Conservation (phyloP, 2,113 vertebrate species). For the Cryptoleucopteryx plumbea region DNA sequence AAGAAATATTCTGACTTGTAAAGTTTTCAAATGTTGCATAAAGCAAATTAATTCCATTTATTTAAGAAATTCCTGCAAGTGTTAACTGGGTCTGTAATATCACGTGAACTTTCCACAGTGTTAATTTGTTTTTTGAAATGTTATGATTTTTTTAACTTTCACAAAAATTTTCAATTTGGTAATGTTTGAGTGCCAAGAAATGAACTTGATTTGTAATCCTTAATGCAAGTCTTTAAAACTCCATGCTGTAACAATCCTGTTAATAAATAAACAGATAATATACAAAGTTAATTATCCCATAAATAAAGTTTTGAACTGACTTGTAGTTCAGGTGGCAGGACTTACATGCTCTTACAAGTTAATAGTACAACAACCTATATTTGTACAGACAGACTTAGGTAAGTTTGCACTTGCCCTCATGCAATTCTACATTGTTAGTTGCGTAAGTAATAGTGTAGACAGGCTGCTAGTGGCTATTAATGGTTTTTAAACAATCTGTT, state of each 20-base stretch:
- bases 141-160: not conserved
- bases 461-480: not conserved
- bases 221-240: not conserved
- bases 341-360: not conserved
- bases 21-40: not conserved
- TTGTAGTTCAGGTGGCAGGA: not conserved
- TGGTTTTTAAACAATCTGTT: not conserved
- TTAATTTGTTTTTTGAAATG: not conserved
- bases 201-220: constrained; percentile 10
- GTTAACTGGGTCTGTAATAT: constrained; percentile 5
- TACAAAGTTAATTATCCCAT: not conserved
- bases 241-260: constrained; percentile 24
- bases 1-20: not conserved
- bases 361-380: rapidly evolving
- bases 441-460: not conserved
- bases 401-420: not conserved
- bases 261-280: constrained; percentile 34
- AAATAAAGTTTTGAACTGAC: not conserved
- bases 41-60: not conserved
- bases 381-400: not conserved
- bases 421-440: not conserved
- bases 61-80: not conserved
- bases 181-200: constrained; percentile 29
- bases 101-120: not conserved
- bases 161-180: not conserved